Evolutionary conservation across 92 coral and sea anemone genomes (phyloP).

Genomic region (Phenganax marumi): DNA sequence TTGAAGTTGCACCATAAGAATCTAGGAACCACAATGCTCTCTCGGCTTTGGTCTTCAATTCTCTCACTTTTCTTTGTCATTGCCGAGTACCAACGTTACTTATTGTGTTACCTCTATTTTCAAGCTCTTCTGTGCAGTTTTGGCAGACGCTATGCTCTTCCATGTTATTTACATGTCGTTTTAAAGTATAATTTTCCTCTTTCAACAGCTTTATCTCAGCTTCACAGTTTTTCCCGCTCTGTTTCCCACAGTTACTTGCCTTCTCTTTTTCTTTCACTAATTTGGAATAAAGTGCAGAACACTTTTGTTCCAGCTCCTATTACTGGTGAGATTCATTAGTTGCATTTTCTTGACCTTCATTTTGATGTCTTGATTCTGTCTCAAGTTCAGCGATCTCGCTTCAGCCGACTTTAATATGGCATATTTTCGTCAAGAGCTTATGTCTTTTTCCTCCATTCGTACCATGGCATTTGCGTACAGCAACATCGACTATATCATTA

Average conservation of each 20-base stretch:
- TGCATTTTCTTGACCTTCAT: neutral
- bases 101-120: neutral
- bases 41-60: conserved; percentile 25
- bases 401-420: neutral
- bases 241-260: neutral
- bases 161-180: conserved; percentile 1
- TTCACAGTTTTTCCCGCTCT: conserved; percentile 14
- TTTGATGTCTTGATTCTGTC: neutral
- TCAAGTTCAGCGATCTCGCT: conserved; percentile 5
- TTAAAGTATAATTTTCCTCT: conserved; percentile 10
- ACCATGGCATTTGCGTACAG: conserved; percentile 3
- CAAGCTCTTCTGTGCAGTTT: neutral
- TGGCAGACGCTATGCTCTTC: neutral
- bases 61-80: conserved; percentile 21
- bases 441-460: conserved; percentile 20
- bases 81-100: neutral
- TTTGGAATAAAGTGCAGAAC: neutral
- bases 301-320: neutral
- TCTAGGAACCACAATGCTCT: conserved; percentile 24
- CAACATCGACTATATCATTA: conserved; percentile 5
- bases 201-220: conserved; percentile 7
- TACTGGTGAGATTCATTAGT: neutral
- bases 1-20: conserved; percentile 12
- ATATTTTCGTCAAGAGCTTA: neutral
- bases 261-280: conserved; percentile 10